Conservation (phyloP, 1,140 invertebrate genomes). For the Drosophila varians region DNA sequence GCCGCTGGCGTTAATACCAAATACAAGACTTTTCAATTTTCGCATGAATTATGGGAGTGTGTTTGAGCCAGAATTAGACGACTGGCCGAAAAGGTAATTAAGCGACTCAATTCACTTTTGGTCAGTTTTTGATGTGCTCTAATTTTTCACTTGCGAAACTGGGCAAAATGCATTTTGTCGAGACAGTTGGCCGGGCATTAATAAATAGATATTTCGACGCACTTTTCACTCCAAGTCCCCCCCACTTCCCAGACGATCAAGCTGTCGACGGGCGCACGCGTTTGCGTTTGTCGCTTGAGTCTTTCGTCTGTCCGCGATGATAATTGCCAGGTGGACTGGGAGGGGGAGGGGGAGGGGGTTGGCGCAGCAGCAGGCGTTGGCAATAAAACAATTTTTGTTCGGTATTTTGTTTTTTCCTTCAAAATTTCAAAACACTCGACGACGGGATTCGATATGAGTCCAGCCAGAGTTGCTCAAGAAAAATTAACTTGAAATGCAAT, state of each 20-base stretch:
- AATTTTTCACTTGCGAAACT: slow-evolving; percentile 63
- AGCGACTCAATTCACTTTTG: slow-evolving; percentile 51
- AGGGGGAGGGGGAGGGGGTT: not conserved
- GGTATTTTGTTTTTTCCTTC: slow-evolving; percentile 17
- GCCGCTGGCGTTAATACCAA: slow-evolving; percentile 1
- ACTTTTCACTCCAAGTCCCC: slow-evolving; percentile 34
- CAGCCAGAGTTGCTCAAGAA: slow-evolving; percentile 34
- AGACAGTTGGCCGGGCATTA: slow-evolving; percentile 39
- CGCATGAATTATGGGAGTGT: slow-evolving; percentile 13
- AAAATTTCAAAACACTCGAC: slow-evolving; percentile 43
- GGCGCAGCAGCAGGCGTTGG: no score
- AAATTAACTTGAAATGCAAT: slow-evolving; percentile 44
- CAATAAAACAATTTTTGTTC: slow-evolving; percentile 43
- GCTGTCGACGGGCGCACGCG: slow-evolving; percentile 39
- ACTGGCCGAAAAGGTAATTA: slow-evolving; percentile 47
- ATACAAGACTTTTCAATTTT: slow-evolving; percentile 43
- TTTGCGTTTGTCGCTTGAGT: slow-evolving; percentile 49
- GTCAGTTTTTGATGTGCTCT: slow-evolving; percentile 43
- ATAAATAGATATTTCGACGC: slow-evolving; percentile 71
- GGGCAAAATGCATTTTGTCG: slow-evolving; percentile 40
- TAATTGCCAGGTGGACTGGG: slow-evolving; percentile 22
- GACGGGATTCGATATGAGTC: slow-evolving; percentile 23
- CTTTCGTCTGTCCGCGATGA: slow-evolving; percentile 32
- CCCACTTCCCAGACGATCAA: slow-evolving; percentile 6
- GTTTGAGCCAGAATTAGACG: slow-evolving; percentile 15